Conservation (phyloP, 2,113 vertebrate species). For the Semicossyphus pulcher region DNA sequence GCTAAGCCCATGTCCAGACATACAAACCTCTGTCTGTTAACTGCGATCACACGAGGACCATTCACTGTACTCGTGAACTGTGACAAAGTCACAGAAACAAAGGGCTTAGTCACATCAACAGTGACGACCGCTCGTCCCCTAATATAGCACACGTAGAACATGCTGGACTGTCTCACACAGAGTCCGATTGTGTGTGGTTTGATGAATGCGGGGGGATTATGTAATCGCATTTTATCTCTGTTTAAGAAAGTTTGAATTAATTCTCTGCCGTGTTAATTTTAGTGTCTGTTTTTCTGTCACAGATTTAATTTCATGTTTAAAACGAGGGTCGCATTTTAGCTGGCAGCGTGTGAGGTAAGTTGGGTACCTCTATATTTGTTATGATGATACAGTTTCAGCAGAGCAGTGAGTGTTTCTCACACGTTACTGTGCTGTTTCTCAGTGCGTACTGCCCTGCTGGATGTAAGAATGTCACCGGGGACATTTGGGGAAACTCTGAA, state of each 20-base stretch:
- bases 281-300: conserved; percentile 33
- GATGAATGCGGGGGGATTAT: conserved; percentile 22
- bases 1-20: conserved; percentile 46
- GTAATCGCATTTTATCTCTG: conserved; percentile 8
- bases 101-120: conserved; percentile 71
- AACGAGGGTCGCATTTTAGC: conserved; percentile 87
- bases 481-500: conserved; percentile 87
- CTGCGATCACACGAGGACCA: conserved; percentile 42
- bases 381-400: neutral
- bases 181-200: conserved; percentile 45
- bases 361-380: neutral
- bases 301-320: conserved; percentile 89
- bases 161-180: conserved; percentile 40
- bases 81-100: conserved; percentile 66
- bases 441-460: conserved; percentile 90
- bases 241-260: neutral
- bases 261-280: neutral
- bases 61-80: conserved; percentile 47
- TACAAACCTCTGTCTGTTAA: conserved; percentile 68
- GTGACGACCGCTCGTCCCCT: conserved; percentile 48
- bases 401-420: conserved; percentile 5
- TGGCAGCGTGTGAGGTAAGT: conserved; percentile 84
- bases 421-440: conserved; percentile 32
- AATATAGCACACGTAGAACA: conserved; percentile 49
- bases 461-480: conserved; percentile 86